Evolutionary conservation across 2,113 vertebrate species (phyloP).

Genomic region (Leiothrix lutea): DNA sequence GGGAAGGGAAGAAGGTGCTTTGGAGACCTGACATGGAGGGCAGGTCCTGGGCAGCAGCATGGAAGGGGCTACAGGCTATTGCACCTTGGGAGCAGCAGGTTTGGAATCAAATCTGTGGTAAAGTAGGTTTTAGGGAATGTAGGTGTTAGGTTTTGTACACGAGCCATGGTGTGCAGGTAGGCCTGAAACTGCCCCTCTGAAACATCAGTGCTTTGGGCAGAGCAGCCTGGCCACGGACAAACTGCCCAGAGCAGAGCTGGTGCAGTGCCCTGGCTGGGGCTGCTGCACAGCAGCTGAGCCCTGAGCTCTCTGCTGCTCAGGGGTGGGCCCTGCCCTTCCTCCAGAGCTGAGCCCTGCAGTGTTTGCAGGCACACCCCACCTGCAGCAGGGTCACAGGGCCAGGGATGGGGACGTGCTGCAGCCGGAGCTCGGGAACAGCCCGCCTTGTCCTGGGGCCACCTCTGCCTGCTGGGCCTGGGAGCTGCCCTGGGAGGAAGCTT

Average conservation of each 20-base stretch:
- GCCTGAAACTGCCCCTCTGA: not conserved
- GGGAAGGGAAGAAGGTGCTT: not conserved
- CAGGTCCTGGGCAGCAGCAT: not conserved
- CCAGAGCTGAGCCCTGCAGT: not conserved
- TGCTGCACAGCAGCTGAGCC: not conserved
- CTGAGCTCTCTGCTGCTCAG: not conserved
- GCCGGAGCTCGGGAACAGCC: fast-evolving
- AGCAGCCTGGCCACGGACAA: fast-evolving
- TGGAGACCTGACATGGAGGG: not conserved
- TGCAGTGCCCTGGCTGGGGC: not conserved
- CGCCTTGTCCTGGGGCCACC: not conserved
- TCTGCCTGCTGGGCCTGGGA: not conserved
- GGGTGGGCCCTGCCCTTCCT: not conserved
- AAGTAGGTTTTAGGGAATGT: not conserved
- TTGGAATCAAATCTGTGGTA: not conserved
- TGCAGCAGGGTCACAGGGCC: not conserved
- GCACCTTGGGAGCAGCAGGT: not conserved
- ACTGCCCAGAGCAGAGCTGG: not conserved
- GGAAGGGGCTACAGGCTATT: not conserved
- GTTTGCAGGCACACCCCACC: not conserved
- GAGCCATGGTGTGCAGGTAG: not conserved
- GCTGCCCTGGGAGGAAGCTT: not conserved
- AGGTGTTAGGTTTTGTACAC: not conserved
- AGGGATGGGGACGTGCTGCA: not conserved
- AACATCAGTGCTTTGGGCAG: fast-evolving